These are phyloP conservation scores for Plectus sambesii DNA, from an alignment of 1,140 invertebrate genomes.

Conservation along the genomic window DNA sequence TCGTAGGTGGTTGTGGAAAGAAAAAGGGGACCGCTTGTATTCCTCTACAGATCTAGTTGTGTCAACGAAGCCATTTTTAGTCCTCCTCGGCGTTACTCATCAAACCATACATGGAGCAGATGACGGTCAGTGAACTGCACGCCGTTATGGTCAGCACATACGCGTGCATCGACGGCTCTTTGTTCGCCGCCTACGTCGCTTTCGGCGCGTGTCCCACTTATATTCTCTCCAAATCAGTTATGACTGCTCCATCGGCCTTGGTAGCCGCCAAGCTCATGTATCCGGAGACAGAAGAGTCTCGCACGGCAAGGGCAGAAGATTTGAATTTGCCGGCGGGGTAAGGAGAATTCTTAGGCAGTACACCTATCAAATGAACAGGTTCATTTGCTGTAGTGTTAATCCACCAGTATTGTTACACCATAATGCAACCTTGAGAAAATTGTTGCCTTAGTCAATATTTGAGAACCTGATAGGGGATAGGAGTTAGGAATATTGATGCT, in stretches of 20 bases:
- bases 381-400: slow-evolving; percentile 4
- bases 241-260: slow-evolving; percentile 38
- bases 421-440: slow-evolving; percentile 25
- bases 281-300: slow-evolving; percentile 59
- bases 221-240: too few relatives aligned
- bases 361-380: slow-evolving; percentile 11
- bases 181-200: slow-evolving; percentile 77
- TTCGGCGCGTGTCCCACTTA: slow-evolving; percentile 70
- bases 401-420: slow-evolving; percentile 16
- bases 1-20: too few relatives aligned
- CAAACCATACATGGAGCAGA: slow-evolving; percentile 64
- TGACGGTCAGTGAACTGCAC: slow-evolving; percentile 81
- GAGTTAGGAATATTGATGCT: too few relatives aligned
- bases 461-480: too few relatives aligned
- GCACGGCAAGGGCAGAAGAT: slow-evolving; percentile 50
- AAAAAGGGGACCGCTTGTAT: too few relatives aligned
- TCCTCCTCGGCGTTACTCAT: too few relatives aligned
- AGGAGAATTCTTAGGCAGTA: too few relatives aligned
- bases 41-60: too few relatives aligned
- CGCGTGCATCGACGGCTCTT: slow-evolving; percentile 81
- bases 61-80: too few relatives aligned
- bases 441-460: slow-evolving; percentile 15
- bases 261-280: slow-evolving; percentile 39
- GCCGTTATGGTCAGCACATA: slow-evolving; percentile 84
- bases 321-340: slow-evolving; percentile 38